These are phyloP conservation scores for Grapholita molesta DNA, from an alignment of 1,140 invertebrate genomes.

Conservation along the genomic window DNA sequence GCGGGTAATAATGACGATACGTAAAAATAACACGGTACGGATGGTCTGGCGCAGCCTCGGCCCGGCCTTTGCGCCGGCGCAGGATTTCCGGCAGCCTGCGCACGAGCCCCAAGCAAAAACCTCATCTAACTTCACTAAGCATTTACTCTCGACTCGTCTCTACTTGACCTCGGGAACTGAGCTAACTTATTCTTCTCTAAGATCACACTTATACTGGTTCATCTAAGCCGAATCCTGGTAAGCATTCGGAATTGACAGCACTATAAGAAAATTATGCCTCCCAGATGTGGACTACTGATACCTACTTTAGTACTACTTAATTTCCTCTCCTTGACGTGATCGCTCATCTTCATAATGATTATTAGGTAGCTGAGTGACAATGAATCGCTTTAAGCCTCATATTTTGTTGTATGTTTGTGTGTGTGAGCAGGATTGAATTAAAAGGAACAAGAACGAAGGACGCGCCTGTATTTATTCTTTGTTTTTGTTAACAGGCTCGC, in stretches of 20 bases:
- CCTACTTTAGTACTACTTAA: background rate
- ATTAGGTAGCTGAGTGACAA: background rate
- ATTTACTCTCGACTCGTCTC: background rate
- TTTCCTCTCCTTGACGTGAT: slow-evolving; percentile 2
- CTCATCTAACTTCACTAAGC: background rate
- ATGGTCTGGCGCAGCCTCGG: slow-evolving; percentile 43
- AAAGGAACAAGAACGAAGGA: slow-evolving; percentile 1
- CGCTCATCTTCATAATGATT: background rate
- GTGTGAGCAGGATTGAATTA: background rate
- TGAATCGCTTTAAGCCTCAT: background rate
- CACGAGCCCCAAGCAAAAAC: slow-evolving; percentile 31
- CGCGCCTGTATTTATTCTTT: background rate
- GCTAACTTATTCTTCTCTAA: background rate
- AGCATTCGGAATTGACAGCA: background rate
- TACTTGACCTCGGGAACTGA: background rate
- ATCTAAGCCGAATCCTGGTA: background rate
- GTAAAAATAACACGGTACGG: background rate
- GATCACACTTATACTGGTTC: background rate
- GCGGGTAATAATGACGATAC: background rate
- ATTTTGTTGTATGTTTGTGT: background rate
- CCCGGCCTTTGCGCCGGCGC: slow-evolving; percentile 59
- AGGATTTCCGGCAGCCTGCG: slow-evolving; percentile 64
- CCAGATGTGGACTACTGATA: slow-evolving; percentile 7
- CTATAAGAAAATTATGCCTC: slow-evolving; percentile 11
- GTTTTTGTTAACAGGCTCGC: background rate